These are phyloP conservation scores for Solen grandis DNA, from an alignment of 1,140 invertebrate species.

Conservation along the genomic window DNA sequence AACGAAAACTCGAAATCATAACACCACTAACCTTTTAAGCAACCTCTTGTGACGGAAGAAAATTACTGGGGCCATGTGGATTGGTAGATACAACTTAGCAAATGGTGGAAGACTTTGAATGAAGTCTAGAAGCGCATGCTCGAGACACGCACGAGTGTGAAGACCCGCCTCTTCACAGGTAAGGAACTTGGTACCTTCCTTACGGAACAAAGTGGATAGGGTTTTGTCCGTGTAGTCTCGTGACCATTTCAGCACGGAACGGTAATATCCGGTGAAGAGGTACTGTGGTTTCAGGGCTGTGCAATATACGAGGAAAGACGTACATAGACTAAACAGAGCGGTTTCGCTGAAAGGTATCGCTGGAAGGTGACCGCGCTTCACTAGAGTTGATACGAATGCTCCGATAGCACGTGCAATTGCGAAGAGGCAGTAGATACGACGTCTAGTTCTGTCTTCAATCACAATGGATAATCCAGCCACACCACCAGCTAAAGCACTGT, in stretches of 20 bases:
- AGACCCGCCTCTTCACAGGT: constrained; percentile 69
- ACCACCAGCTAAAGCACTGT: constrained; percentile 69
- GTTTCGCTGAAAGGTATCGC: constrained; percentile 69
- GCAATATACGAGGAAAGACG: constrained; percentile 68
- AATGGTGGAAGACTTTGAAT: constrained; percentile 67
- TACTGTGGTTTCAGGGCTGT: constrained; percentile 65
- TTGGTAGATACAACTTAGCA: constrained; percentile 74
- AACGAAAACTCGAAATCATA: too few relatives aligned
- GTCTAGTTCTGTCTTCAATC: constrained; percentile 61
- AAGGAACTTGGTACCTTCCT: constrained; percentile 62
- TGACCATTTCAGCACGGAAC: constrained; percentile 75
- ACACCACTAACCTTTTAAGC: constrained; percentile 63
- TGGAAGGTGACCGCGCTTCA: constrained; percentile 61
- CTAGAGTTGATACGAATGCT: constrained; percentile 67
- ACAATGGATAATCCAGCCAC: constrained; percentile 69
- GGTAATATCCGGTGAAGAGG: constrained; percentile 68
- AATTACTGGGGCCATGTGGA: constrained; percentile 71
- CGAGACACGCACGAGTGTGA: constrained; percentile 65
- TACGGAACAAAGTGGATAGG: constrained; percentile 62
- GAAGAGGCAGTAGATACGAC: constrained; percentile 69
- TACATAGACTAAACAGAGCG: constrained; percentile 65
- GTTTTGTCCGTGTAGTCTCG: constrained; percentile 70
- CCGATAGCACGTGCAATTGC: constrained; percentile 72
- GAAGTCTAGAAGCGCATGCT: constrained; percentile 68
- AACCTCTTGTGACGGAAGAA: constrained; percentile 69